Evolutionary conservation across 2,888 invertebrate species (phyloP), one percentile per base, ranked within the genome.

Genomic region (Parnassius orleans): DNA sequence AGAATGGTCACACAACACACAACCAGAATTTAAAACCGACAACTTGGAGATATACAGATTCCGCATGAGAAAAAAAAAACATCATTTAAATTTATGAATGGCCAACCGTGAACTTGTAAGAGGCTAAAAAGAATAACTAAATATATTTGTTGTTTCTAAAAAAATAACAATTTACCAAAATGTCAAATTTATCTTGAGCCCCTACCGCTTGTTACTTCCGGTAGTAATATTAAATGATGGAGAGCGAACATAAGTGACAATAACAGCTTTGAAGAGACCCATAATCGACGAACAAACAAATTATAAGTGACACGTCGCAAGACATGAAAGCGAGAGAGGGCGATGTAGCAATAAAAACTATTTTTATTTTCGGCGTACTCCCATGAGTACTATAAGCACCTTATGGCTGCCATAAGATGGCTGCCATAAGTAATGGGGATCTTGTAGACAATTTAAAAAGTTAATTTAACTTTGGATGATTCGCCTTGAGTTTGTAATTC

Each of bases 331-430:
- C 15, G 2, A 9, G 53, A 51, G 60, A 57, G 47, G 59, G 44
- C 46, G 41, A 41, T 48, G 33, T 60, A 57, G 63, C 65, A 61
- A 66, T 69, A 68, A 67, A 65, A 68, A 72, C 65, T 77, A 77
- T 77, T 77, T 76, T 65, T 63, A 70, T 47, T 52, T 66, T 47
- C 46, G 57, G 15, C 44, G 52, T 51, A 57, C 69, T 68, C 79
- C 73, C 76, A 53, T 11, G 77, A 68, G 79, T 65, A 69, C 68
- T 67, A 69, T 75, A 69, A 71, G 57, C 61, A 66, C 71, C 66
- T 66, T 62, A 63, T 66, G 69, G 61, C 53, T 66, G 69, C 66
- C 66, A 67, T 52, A 11, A 55, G 42, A 63, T 66, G 69, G 61
- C 53, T 66, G 69, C 66, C 66, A 67, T 52, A 11, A 55, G 42